Percentiles rank a stretch among this genome's conserved stretches.
These are phyloP conservation scores for Coelinius sp. DNA, from an alignment of 2,888 invertebrate species.

Conservation along the genomic window DNA sequence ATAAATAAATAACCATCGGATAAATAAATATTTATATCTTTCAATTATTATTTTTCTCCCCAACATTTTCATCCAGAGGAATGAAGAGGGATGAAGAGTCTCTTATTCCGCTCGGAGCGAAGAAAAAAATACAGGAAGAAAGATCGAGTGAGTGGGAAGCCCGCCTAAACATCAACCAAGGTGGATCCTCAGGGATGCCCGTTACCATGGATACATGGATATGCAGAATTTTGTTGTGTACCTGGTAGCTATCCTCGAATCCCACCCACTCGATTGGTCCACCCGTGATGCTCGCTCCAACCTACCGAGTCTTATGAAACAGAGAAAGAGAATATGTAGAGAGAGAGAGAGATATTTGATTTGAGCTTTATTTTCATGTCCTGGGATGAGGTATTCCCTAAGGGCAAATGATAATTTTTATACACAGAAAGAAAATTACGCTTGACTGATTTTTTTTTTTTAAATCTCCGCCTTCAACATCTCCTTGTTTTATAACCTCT, in stretches of 20 bases:
- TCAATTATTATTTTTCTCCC: neutral
- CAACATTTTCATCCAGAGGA: neutral
- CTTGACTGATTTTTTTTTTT: neutral
- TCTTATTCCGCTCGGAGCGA: neutral
- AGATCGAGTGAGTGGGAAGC: conserved; percentile 21
- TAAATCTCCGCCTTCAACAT: neutral
- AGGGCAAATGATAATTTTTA: too few relatives aligned
- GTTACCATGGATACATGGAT: conserved; percentile 53
- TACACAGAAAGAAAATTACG: neutral
- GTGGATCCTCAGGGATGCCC: conserved; percentile 49
- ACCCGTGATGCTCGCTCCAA: conserved; percentile 1
- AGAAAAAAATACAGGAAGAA: conserved; percentile 12
- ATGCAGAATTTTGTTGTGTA: conserved; percentile 53
- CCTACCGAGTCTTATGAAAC: neutral
- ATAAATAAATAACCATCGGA: neutral
- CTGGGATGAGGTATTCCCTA: too few relatives aligned
- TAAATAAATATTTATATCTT: neutral
- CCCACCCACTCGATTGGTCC: conserved; percentile 22
- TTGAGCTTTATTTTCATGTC: too few relatives aligned
- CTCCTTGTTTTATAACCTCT: neutral
- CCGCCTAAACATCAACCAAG: conserved; percentile 25
- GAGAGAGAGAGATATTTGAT: neutral
- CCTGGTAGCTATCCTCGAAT: conserved; percentile 42
- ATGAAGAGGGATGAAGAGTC: neutral
- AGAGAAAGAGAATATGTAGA: neutral